Base-by-base conservation (phyloP, 1,140 invertebrate species). In the Stenopsyche tienmushanensis region DNA sequence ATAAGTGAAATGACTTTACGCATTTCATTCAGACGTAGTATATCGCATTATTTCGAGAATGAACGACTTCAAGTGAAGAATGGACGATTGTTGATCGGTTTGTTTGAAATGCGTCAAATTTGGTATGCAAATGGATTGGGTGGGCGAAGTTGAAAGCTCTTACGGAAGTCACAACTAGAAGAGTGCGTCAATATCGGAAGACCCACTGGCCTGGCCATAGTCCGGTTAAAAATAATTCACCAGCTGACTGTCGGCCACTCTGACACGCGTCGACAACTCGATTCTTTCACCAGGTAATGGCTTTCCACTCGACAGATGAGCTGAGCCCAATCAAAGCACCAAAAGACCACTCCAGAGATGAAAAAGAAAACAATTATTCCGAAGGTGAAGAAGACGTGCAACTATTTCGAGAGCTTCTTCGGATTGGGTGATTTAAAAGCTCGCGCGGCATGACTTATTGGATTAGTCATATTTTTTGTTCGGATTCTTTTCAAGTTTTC, bases 91-190 rank as follows among this genome's bases (percentile, higher is more conserved):
- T n/a, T n/a, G n/a, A n/a, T n/a, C n/a, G n/a, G n/a, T n/a, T n/a
- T n/a, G n/a, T n/a, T n/a, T n/a, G n/a, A n/a, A 67, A 58, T 42
- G 41, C 47, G 60, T 67, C 66, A 63, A 54, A 63, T 67, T 52
- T 41, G 60, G 66, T 55, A 67, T 63, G 60, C 60, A 58, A 62
- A 64, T 63, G 66, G 59, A 67, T 26, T 50, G 29, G 47, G 29
- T 44, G 39, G 64, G 5, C 15, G 50, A 20, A 7, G 29, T 18
- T 24, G 23, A 47, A 62, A 62, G 59, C 59, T 62, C 49, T 45
- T 47, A 20, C 44, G 44, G 44, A 47, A 47, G 44, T 47, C 44
- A 47, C 44, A 20, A 47, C 34, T n/a, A n/a, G 7, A 7, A 39
- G 7, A 39, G 44, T 20, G 17, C 17, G 44, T 47, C 44, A 47